These are phyloP conservation scores for Akabosia matsudoensis DNA, from an alignment of 1,140 invertebrate genomes.

Conservation along the genomic window DNA sequence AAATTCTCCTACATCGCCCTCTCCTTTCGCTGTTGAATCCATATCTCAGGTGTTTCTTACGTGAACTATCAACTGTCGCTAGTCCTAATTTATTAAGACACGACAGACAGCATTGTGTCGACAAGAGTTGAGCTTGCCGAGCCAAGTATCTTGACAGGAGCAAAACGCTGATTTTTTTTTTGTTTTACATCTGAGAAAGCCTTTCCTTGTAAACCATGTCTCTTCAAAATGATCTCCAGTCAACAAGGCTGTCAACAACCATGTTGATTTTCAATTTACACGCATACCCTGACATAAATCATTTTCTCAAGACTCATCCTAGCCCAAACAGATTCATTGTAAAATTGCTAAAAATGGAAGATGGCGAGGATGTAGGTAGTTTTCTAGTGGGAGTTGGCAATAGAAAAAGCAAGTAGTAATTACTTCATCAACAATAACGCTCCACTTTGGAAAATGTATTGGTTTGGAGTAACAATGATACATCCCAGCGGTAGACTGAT, in stretches of 20 bases:
- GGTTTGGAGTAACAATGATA: not conserved
- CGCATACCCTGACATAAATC: slow-evolving; percentile 13
- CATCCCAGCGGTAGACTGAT: slow-evolving; percentile 7
- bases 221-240: slow-evolving; percentile 7
- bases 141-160: slow-evolving; percentile 14
- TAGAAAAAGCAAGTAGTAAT: not conserved
- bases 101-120: slow-evolving; percentile 20
- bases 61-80: slow-evolving; percentile 19
- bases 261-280: slow-evolving; percentile 23
- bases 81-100: slow-evolving; percentile 23
- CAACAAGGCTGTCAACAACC: slow-evolving; percentile 13
- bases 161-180: no score
- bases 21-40: not conserved
- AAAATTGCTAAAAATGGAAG: no score
- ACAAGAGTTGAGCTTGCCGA: not conserved
- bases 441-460: not conserved
- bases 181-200: slow-evolving; percentile 4
- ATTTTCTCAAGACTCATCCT: not conserved
- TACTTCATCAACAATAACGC: not conserved
- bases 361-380: no score
- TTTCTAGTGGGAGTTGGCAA: no score
- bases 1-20: no score
- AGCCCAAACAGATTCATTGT: no score
- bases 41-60: slow-evolving; percentile 4
- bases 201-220: not conserved